A percentile compares a stretch with the other conserved stretches of the same genome.
Conservation (phyloP, 2,113 vertebrate genomes). For the Thinocorus orbignyianus region DNA sequence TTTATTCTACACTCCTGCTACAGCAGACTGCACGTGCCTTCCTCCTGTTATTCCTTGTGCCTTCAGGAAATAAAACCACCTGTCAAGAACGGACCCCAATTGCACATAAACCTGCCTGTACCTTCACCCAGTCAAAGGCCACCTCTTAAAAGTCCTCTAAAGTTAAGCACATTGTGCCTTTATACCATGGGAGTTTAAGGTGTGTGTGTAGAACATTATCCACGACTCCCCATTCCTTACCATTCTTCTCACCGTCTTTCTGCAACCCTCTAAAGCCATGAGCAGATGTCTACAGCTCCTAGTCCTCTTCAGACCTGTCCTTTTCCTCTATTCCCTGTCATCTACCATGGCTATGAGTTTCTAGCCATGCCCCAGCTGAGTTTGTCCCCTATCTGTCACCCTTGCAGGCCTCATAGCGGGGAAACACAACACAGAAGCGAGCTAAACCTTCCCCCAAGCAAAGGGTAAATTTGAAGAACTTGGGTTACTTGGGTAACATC, state of each 20-base stretch:
- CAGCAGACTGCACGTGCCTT: neutral
- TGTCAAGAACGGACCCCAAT: neutral
- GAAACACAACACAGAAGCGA: neutral
- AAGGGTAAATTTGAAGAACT: neutral
- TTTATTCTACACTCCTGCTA: neutral
- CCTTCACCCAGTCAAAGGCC: neutral
- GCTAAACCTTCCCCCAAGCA: neutral
- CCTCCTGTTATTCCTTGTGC: fast-evolving
- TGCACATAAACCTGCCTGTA: neutral
- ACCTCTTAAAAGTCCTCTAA: neutral
- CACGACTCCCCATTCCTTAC: neutral
- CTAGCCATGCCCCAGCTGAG: neutral
- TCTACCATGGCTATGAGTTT: neutral
- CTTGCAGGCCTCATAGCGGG: neutral
- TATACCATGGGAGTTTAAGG: neutral
- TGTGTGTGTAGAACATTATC: neutral
- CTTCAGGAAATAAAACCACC: neutral
- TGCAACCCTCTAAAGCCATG: neutral
- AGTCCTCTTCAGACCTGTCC: neutral
- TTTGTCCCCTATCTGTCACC: neutral
- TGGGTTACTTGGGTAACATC: neutral
- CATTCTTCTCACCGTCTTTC: neutral
- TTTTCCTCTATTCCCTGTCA: neutral
- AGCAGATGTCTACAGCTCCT: neutral
- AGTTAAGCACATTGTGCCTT: neutral